phyloP scores from a whole-genome alignment of 2,888 invertebrate genomes.

The Mythimna albipuncta region DNA sequence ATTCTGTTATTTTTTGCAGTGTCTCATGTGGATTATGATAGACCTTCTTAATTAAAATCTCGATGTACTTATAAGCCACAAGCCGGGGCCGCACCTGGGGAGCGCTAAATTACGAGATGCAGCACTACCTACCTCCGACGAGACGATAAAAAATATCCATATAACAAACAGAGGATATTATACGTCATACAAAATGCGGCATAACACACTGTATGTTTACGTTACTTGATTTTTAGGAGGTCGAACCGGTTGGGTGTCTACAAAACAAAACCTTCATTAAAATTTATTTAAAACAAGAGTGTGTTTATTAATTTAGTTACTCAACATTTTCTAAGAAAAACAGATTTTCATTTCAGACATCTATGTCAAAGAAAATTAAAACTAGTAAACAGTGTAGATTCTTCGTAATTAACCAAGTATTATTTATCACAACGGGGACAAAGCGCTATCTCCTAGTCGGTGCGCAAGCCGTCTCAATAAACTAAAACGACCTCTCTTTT shows the following conservation, averaged over 20 bases:
- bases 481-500: slow-evolving; percentile 74
- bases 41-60: slow-evolving; percentile 86
- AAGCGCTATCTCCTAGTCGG: slow-evolving; percentile 49
- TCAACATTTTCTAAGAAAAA: neutral
- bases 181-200: slow-evolving; percentile 23
- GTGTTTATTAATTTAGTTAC: slow-evolving; percentile 3
- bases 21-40: slow-evolving; percentile 79
- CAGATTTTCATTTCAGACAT: slow-evolving; percentile 1
- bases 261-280: neutral
- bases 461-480: slow-evolving; percentile 55
- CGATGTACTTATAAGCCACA: slow-evolving; percentile 83
- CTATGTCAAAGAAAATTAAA: slow-evolving; percentile 6
- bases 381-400: slow-evolving; percentile 22
- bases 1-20: slow-evolving; percentile 58
- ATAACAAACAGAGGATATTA: slow-evolving; percentile 49
- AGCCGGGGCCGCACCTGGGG: slow-evolving; percentile 83
- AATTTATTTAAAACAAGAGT: neutral
- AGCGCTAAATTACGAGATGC: slow-evolving; percentile 78
- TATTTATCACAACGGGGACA: slow-evolving; percentile 45
- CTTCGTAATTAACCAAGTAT: slow-evolving; percentile 35
- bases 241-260: neutral
- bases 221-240: neutral
- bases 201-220: slow-evolving; percentile 8
- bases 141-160: slow-evolving; percentile 66
- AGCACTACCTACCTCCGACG: slow-evolving; percentile 60